These are phyloP conservation scores for Cylloceria caligata DNA, from an alignment of 2,888 invertebrate genomes.

Conservation along the genomic window DNA sequence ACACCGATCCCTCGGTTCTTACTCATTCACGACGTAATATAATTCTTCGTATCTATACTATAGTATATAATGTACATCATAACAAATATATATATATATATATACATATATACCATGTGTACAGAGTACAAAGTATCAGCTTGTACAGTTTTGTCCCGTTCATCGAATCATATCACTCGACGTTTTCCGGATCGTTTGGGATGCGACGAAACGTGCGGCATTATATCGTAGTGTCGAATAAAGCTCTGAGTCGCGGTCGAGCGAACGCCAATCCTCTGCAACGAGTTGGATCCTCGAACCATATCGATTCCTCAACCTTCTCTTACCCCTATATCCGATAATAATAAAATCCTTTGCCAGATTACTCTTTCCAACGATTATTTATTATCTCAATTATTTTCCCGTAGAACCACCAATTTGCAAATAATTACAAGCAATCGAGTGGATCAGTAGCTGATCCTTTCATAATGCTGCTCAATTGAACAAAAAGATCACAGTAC, in stretches of 20 bases:
- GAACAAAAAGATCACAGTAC: background rate
- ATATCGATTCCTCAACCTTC: constrained; percentile 45
- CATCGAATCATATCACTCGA: constrained; percentile 68
- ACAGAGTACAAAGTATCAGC: constrained; percentile 32
- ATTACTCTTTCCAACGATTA: constrained; percentile 57
- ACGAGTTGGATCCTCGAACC: constrained; percentile 37
- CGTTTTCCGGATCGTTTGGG: constrained; percentile 66
- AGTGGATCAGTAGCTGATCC: constrained; percentile 28
- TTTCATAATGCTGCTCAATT: constrained; percentile 41
- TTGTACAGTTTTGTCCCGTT: constrained; percentile 60
- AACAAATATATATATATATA: constrained; percentile 5
- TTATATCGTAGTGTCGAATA: constrained; percentile 65
- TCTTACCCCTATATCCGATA: constrained; percentile 36
- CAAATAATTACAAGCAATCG: constrained; percentile 44
- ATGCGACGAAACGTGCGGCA: constrained; percentile 63
- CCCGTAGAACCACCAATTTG: constrained; percentile 26
- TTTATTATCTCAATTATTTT: constrained; percentile 58
- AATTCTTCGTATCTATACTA: constrained; percentile 10
- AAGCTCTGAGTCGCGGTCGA: constrained; percentile 59
- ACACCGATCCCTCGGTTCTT: constrained; percentile 39
- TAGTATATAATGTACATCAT: too few species aligned
- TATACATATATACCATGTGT: background rate
- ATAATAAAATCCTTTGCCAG: constrained; percentile 48
- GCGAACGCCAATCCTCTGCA: constrained; percentile 56
- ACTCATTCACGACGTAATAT: constrained; percentile 23